These are phyloP conservation scores for Caenorhabditis sp. DNA, from an alignment of 2,888 invertebrate species.

Conservation along the genomic window DNA sequence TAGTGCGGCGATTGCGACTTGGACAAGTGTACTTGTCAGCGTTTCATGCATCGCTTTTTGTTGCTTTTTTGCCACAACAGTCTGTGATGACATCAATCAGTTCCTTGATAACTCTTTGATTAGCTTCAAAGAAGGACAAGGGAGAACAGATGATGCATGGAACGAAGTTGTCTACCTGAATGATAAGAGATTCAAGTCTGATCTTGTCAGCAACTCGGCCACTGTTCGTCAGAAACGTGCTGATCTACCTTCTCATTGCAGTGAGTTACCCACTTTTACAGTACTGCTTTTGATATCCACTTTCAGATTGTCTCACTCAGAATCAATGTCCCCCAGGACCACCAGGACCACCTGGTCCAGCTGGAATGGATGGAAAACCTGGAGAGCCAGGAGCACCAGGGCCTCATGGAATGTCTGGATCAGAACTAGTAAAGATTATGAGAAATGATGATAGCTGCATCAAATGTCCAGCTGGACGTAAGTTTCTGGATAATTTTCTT, in stretches of 20 bases:
- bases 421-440: slow-evolving; percentile 49
- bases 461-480: slow-evolving; percentile 71
- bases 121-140: slow-evolving; percentile 62
- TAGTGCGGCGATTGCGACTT: slow-evolving; percentile 66
- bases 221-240: slow-evolving; percentile 40
- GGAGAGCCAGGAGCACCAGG: slow-evolving; percentile 65
- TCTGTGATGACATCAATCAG: slow-evolving; percentile 69
- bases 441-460: slow-evolving; percentile 67
- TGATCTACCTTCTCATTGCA: slow-evolving; percentile 66
- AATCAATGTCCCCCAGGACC: slow-evolving; percentile 73
- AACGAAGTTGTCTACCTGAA: slow-evolving; percentile 60
- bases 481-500: background rate
- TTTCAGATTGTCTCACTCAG: slow-evolving; percentile 60
- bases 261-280: slow-evolving; percentile 16
- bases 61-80: slow-evolving; percentile 58
- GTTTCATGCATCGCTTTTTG: slow-evolving; percentile 63
- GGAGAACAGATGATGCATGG: slow-evolving; percentile 69
- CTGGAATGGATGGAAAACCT: slow-evolving; percentile 69
- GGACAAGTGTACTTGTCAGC: slow-evolving; percentile 63
- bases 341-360: slow-evolving; percentile 71
- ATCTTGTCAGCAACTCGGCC: slow-evolving; percentile 22
- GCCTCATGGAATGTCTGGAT: slow-evolving; percentile 66
- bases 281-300: background rate
- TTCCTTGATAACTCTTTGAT: slow-evolving; percentile 65
- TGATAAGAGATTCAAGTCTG: slow-evolving; percentile 37